Evolutionary conservation across 2,888 invertebrate genomes (phyloP).

Genomic region (Tholera decimalis): DNA sequence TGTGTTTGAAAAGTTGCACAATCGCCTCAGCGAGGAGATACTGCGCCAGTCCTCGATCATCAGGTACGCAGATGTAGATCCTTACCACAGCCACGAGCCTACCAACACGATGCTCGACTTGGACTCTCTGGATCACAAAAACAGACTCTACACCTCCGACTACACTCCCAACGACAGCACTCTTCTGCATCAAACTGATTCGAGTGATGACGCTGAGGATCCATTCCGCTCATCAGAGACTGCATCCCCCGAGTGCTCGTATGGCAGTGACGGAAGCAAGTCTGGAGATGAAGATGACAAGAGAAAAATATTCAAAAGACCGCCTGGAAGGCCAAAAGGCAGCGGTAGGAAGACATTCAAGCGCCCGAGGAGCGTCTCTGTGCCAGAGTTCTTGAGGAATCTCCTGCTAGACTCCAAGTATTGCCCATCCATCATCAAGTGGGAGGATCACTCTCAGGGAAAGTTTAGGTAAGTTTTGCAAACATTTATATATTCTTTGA

Average conservation of each 20-base stretch:
- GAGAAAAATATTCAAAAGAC: slow-evolving; percentile 86
- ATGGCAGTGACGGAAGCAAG: slow-evolving; percentile 86
- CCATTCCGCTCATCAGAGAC: slow-evolving; percentile 81
- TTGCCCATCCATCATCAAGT: slow-evolving; percentile 96
- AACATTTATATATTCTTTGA: slow-evolving; percentile 42
- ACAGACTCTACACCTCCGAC: slow-evolving; percentile 78
- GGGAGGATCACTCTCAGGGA: slow-evolving; percentile 96
- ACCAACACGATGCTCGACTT: slow-evolving; percentile 82
- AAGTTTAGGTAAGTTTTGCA: slow-evolving; percentile 92
- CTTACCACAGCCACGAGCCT: slow-evolving; percentile 78
- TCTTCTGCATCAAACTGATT: slow-evolving; percentile 77
- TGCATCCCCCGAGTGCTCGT: slow-evolving; percentile 84
- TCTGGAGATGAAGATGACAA: slow-evolving; percentile 88
- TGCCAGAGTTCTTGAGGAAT: slow-evolving; percentile 97
- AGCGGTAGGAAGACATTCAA: slow-evolving; percentile 86
- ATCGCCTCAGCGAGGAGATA: slow-evolving; percentile 80
- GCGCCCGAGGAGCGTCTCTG: slow-evolving; percentile 88
- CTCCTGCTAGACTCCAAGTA: slow-evolving; percentile 94
- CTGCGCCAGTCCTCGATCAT: slow-evolving; percentile 78
- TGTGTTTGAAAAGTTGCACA: slow-evolving; percentile 83
- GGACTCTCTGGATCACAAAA: slow-evolving; percentile 82
- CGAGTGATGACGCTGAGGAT: slow-evolving; percentile 87
- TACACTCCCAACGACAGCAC: slow-evolving; percentile 82
- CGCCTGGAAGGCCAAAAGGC: slow-evolving; percentile 91
- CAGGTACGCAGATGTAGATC: slow-evolving; percentile 81